Conservation (phyloP, 2,888 invertebrate genomes). For the Caenorhabditis doughertyi region DNA sequence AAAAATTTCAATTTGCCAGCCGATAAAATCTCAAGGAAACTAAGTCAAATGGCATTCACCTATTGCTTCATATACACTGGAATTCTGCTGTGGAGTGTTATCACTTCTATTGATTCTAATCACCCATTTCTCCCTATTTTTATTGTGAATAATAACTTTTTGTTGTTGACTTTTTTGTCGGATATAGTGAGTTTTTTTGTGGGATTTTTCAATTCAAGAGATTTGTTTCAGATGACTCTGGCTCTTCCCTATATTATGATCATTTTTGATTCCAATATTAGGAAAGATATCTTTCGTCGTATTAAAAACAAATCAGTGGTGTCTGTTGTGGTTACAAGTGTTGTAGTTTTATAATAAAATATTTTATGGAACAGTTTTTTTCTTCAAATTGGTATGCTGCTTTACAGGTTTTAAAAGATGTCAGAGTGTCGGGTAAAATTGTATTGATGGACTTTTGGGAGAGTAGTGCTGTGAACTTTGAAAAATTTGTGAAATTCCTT, state of each 20-base stretch:
- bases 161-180: not conserved
- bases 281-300: too few relatives aligned
- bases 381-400: too few relatives aligned
- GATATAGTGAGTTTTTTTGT: not conserved
- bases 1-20: not conserved
- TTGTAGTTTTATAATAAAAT: too few relatives aligned
- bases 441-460: too few relatives aligned
- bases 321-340: too few relatives aligned
- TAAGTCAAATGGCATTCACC: constrained; percentile 6
- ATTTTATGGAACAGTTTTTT: too few relatives aligned
- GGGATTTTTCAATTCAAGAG: too few relatives aligned
- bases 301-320: too few relatives aligned
- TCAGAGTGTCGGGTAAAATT: not conserved
- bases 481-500: too few relatives aligned
- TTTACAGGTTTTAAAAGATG: not conserved
- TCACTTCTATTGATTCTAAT: not conserved
- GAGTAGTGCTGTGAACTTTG: too few relatives aligned
- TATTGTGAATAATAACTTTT: not conserved
- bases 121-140: not conserved
- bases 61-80: constrained; percentile 1
- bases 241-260: not conserved
- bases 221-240: constrained; percentile 1
- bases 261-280: not conserved
- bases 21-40: not conserved
- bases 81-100: not conserved